Base-by-base conservation (phyloP, 2,888 invertebrate species). In the Pterostichus niger region DNA sequence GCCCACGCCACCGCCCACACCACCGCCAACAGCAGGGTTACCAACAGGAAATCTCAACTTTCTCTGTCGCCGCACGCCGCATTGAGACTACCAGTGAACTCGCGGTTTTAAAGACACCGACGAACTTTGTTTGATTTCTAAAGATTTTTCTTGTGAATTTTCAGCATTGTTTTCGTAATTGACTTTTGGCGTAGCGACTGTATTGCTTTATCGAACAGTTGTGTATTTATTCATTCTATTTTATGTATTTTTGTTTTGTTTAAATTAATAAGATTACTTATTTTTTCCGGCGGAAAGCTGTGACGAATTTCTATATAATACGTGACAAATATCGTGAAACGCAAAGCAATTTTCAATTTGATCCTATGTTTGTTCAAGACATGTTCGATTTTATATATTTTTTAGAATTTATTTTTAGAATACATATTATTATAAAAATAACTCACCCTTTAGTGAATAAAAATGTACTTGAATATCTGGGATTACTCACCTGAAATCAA, bases 261-360 rank as follows among this genome's bases (percentile, higher is more conserved):
- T 24, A 40, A 40, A 40, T 6, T 40, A 40, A 40, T 40, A 40
- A 40, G 40, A 1, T 40, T 40, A 6, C 40, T 40, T 40, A 24
- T 40, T 7, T 40, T 40, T 9, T 0, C 5, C 40, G 7, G 9
- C 40, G 7, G 9, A 59, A 59, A 24, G 24, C 24, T 24, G 17
- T 11, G 10, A 3, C 17, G 59, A 24, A 59, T 31, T 24, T 24
- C 9, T 10, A 11, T 31, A 59, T 17, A 59, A 59, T 24, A 24
- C 24, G 54, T 54, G 54, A 31, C 9, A 56, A 56, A 56, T 56
- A 56, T 24, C 24, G 40, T 6, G 17, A 7, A 9, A 24, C 11
- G 17, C 2, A 40, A 56, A 56, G 56, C 56, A 59, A 59, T 24
- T 59, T 40, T 59, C 24, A 59, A 59, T 59, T 59, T 59, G 59